Percentiles rank a stretch among this genome's conserved stretches.
These are phyloP conservation scores for Nannoperca obscura DNA, from an alignment of 2,797 vertebrate genomes.

Conservation along the genomic window DNA sequence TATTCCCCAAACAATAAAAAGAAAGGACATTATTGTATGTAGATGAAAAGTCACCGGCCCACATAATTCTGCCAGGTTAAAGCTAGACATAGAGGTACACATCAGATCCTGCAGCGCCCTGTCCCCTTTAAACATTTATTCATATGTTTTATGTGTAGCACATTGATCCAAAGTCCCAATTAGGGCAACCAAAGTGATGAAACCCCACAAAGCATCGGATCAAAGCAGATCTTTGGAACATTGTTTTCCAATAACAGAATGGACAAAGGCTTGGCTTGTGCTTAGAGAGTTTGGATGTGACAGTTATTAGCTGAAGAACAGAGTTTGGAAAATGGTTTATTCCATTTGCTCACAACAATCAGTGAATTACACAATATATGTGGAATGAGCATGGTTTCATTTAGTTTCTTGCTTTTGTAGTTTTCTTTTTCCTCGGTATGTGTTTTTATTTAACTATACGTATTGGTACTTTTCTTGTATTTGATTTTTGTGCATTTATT, in stretches of 20 bases:
- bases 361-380: conserved; percentile 18
- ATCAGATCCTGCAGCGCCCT: background rate
- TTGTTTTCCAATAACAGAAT: conserved; percentile 4
- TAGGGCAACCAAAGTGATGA: background rate
- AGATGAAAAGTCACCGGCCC: background rate
- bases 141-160: background rate
- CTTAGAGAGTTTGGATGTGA: conserved; percentile 1
- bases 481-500: background rate
- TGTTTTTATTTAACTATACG: background rate
- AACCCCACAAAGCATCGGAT: background rate
- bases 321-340: conserved; percentile 25
- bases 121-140: background rate
- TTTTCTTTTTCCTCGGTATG: background rate
- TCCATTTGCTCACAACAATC: conserved; percentile 2
- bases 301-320: conserved; percentile 7
- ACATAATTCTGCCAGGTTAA: background rate
- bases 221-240: conserved; percentile 16
- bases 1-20: too few species aligned
- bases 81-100: background rate
- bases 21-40: background rate
- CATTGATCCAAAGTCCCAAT: background rate
- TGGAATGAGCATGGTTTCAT: background rate
- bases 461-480: background rate
- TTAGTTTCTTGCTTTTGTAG: background rate
- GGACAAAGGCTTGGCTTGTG: conserved; percentile 26